phyloP scores from a whole-genome alignment of 2,888 invertebrate species.

The Epistrophe eligans region DNA sequence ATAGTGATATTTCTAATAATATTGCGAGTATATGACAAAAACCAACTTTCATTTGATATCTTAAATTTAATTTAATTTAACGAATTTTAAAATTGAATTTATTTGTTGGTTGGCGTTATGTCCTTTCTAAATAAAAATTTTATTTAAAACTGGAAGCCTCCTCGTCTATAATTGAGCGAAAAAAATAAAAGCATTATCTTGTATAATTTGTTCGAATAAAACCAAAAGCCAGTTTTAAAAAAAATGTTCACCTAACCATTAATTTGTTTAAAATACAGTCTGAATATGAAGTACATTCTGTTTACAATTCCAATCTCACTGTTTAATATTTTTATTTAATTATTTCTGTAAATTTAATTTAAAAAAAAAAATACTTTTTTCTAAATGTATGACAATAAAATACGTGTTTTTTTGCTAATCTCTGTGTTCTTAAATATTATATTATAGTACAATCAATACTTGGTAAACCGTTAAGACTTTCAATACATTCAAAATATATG shows the following conservation, averaged over 20 bases:
- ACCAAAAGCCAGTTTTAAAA: not conserved
- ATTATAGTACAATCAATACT: conserved; percentile 54
- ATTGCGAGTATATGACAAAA: no score
- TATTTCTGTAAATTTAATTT: no score
- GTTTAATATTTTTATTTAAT: not conserved
- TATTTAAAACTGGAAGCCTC: conserved; percentile 78
- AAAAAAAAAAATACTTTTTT: no score
- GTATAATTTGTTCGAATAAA: not conserved
- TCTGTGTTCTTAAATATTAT: conserved; percentile 12
- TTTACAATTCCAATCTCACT: not conserved
- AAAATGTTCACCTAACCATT: not conserved
- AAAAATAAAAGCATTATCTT: conserved; percentile 75
- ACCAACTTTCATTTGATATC: no score
- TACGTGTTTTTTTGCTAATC: not conserved
- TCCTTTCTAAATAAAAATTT: conserved; percentile 71
- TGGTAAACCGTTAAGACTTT: conserved; percentile 26
- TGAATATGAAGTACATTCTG: not conserved
- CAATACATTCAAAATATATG: conserved; percentile 2
- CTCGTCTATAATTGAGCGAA: not conserved
- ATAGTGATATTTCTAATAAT: no score
- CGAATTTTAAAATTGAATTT: no score
- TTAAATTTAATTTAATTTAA: no score
- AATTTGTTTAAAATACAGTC: not conserved
- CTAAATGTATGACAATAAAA: conserved; percentile 2
- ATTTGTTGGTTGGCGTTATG: no score